Evolutionary conservation across 2,888 invertebrate species (phyloP).

Genomic region (Pristionchus arcanus): DNA sequence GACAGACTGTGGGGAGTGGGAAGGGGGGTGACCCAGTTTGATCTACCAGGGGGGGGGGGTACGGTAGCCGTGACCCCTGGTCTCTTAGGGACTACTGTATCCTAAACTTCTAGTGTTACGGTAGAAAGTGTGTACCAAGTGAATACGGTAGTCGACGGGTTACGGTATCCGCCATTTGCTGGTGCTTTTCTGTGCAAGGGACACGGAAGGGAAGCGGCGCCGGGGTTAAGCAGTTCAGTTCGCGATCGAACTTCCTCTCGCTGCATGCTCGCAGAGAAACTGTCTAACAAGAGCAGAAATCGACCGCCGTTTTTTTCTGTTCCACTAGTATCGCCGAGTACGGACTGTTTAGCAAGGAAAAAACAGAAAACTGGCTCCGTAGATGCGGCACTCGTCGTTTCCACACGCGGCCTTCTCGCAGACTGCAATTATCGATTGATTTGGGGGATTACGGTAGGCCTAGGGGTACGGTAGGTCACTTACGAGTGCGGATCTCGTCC

Average conservation of each 20-base stretch:
- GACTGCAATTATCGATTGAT: slow-evolving; percentile 43
- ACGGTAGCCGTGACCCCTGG: too few relatives aligned
- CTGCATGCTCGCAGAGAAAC: not conserved
- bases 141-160: not conserved
- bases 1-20: not conserved
- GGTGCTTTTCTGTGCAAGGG: not conserved
- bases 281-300: not conserved
- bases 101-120: too few relatives aligned
- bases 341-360: not conserved
- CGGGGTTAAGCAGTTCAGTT: slow-evolving; percentile 41
- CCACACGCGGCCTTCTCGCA: slow-evolving; percentile 53
- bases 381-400: slow-evolving; percentile 52
- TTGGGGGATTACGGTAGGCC: not conserved
- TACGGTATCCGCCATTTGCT: not conserved
- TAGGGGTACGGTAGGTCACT: not conserved
- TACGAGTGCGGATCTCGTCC: slow-evolving; percentile 21
- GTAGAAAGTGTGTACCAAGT: not conserved
- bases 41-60: not conserved
- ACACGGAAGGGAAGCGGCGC: not conserved
- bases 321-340: not conserved
- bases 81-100: too few relatives aligned
- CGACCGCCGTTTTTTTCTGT: not conserved
- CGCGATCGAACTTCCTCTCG: not conserved
- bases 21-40: not conserved
- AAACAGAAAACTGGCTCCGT: slow-evolving; percentile 21